Evolutionary conservation across 1,140 invertebrate species (phyloP).

Genomic region (Drosophila ananassae): DNA sequence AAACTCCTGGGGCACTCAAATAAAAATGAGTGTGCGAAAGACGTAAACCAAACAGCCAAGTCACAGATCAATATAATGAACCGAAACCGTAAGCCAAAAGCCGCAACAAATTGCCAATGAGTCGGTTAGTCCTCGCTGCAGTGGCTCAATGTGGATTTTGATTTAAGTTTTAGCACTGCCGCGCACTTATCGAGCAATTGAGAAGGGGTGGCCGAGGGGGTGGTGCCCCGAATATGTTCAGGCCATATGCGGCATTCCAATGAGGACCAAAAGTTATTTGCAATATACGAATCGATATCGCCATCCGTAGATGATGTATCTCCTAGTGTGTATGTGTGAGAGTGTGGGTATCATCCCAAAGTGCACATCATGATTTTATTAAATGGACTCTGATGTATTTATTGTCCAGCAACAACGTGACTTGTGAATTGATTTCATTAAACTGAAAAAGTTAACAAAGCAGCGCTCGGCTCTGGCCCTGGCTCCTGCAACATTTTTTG

Average conservation of each 20-base stretch:
- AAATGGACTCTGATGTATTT: slow-evolving; percentile 84
- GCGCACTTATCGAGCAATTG: slow-evolving; percentile 72
- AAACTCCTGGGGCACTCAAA: slow-evolving; percentile 22
- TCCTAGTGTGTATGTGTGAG: slow-evolving; percentile 17
- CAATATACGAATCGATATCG: slow-evolving; percentile 68
- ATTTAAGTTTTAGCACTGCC: slow-evolving; percentile 65
- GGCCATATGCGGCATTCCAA: slow-evolving; percentile 69
- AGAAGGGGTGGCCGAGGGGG: slow-evolving; percentile 20
- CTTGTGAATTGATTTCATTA: slow-evolving; percentile 84
- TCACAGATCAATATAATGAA: slow-evolving; percentile 56
- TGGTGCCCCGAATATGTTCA: slow-evolving; percentile 4
- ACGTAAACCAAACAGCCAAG: slow-evolving; percentile 25
- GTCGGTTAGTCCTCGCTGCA: slow-evolving; percentile 23
- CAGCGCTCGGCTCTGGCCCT: slow-evolving; percentile 33
- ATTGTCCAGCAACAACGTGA: slow-evolving; percentile 84
- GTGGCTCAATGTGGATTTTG: slow-evolving; percentile 65
- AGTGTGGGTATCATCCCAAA: slow-evolving; percentile 66
- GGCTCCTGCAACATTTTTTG: slow-evolving; percentile 60
- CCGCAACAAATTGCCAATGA: slow-evolving; percentile 50
- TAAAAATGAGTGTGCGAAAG: slow-evolving; percentile 54
- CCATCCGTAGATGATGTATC: slow-evolving; percentile 38
- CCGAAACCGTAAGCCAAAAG: slow-evolving; percentile 48
- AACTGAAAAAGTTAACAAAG: slow-evolving; percentile 83
- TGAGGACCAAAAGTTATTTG: slow-evolving; percentile 74
- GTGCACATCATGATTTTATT: slow-evolving; percentile 84